Percentiles rank a stretch among this genome's conserved stretches.
Evolutionary conservation across 2,797 vertebrate genomes (phyloP).

Genomic region (Denticeps clupeoides): DNA sequence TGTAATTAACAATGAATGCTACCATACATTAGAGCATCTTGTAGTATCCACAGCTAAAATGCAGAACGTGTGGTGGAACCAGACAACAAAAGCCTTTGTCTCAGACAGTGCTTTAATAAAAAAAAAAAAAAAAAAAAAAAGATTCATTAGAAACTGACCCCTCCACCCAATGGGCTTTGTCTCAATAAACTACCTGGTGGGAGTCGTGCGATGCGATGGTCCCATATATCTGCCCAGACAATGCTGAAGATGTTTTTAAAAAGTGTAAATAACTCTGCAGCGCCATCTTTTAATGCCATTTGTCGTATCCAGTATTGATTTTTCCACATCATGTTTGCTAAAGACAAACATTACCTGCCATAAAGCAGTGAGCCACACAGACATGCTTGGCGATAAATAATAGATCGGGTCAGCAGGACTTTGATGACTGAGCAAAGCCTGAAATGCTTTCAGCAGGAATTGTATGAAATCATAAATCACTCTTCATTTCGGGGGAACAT

Average conservation of each 20-base stretch:
- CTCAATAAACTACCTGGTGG: conserved; percentile 16
- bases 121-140: not conserved
- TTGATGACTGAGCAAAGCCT: conserved; percentile 71
- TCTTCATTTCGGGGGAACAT: conserved; percentile 73
- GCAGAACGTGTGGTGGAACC: no score
- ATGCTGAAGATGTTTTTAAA: conserved; percentile 35
- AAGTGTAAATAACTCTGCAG: conserved; percentile 37
- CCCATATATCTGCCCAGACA: conserved; percentile 25
- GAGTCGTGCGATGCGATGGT: conserved; percentile 9
- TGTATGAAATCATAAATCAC: conserved; percentile 75
- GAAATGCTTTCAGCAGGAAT: conserved; percentile 70
- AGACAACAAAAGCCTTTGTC: no score
- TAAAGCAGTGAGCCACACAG: conserved; percentile 61
- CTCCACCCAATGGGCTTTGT: conserved; percentile 1
- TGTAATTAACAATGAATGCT: no score
- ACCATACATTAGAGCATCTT: no score
- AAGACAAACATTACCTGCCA: conserved; percentile 67
- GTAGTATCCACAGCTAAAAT: no score
- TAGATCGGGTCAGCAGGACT: conserved; percentile 64
- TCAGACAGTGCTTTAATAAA: not conserved
- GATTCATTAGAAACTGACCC: conserved; percentile 17
- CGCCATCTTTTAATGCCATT: conserved; percentile 39
- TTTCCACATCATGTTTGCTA: conserved; percentile 52
- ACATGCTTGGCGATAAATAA: conserved; percentile 69
- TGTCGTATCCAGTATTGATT: conserved; percentile 54